Conservation (phyloP, 2,797 vertebrate genomes). For the Hephaestus fuliginosus region DNA sequence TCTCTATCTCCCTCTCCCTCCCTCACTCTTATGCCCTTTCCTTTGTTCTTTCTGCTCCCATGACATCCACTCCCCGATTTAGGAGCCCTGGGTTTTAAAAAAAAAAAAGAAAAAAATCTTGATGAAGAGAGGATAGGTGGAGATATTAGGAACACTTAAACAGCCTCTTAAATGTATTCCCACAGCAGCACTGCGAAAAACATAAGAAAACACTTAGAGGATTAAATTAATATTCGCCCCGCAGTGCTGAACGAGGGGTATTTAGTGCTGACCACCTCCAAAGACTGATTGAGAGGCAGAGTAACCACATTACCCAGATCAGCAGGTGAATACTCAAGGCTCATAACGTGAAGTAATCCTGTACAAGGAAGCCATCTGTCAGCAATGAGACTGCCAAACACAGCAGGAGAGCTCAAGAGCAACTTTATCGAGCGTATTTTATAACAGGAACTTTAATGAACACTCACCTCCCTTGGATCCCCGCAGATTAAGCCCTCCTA, state of each 20-base stretch:
- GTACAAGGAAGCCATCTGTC: slow-evolving; percentile 53
- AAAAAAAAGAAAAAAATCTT: slow-evolving; percentile 14
- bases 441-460: slow-evolving; percentile 45
- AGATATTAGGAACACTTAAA: slow-evolving; percentile 25
- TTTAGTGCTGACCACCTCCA: slow-evolving; percentile 77
- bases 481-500: slow-evolving; percentile 6
- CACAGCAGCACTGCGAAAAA: slow-evolving; percentile 36
- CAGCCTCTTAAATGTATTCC: slow-evolving; percentile 29
- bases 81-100: slow-evolving; percentile 15
- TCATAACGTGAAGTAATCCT: slow-evolving; percentile 62
- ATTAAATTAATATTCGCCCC: slow-evolving; percentile 64
- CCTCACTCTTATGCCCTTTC: slow-evolving; percentile 48
- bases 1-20: slow-evolving; percentile 31
- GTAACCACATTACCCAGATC: slow-evolving; percentile 65
- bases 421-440: slow-evolving; percentile 35
- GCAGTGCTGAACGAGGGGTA: slow-evolving; percentile 64
- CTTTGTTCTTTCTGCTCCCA: slow-evolving; percentile 61
- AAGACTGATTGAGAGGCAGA: slow-evolving; percentile 43
- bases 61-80: slow-evolving; percentile 26
- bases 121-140: slow-evolving; percentile 4
- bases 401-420: slow-evolving; percentile 38
- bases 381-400: slow-evolving; percentile 55
- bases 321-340: slow-evolving; percentile 67
- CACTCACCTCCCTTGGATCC: slow-evolving; percentile 15
- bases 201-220: slow-evolving; percentile 34